phyloP scores from a whole-genome alignment of 2,113 vertebrate species.

The Hyaena hyaena region DNA sequence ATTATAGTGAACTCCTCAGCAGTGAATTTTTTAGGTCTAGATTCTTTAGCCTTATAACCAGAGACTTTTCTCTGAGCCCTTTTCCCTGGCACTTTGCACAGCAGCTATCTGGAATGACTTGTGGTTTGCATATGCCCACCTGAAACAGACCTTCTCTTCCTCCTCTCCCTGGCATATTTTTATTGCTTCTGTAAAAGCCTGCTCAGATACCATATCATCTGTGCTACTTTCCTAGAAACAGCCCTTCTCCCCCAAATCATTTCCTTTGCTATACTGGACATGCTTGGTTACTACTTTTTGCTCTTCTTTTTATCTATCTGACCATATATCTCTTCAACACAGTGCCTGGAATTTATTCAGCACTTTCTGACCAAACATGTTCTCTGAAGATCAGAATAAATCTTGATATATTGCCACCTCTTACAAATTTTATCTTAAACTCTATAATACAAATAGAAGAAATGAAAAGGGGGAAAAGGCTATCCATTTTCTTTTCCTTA shows the following conservation, averaged over 20 bases:
- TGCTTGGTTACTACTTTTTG: neutral
- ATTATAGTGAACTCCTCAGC: neutral
- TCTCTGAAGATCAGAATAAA: conserved; percentile 39
- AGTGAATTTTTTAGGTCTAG: neutral
- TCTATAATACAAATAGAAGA: conserved; percentile 5
- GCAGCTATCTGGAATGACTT: neutral
- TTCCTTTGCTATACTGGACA: neutral
- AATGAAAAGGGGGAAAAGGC: neutral
- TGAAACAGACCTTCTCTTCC: neutral
- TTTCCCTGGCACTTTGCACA: neutral
- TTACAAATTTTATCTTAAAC: neutral
- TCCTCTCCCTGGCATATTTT: neutral
- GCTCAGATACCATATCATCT: neutral
- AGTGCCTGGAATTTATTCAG: neutral
- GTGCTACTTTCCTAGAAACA: neutral
- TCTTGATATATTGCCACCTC: neutral
- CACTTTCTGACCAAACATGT: conserved; percentile 22
- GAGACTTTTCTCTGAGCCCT: neutral
- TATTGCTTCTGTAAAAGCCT: neutral
- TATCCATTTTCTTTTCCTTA: conserved; percentile 3
- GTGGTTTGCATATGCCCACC: neutral
- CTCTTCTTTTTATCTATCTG: neutral
- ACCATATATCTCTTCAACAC: neutral
- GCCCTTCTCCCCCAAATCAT: neutral
- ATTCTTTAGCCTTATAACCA: neutral